Evolutionary conservation across 2,888 invertebrate genomes (phyloP), one percentile per base, ranked within the genome.

Genomic region (Troides aeacus): DNA sequence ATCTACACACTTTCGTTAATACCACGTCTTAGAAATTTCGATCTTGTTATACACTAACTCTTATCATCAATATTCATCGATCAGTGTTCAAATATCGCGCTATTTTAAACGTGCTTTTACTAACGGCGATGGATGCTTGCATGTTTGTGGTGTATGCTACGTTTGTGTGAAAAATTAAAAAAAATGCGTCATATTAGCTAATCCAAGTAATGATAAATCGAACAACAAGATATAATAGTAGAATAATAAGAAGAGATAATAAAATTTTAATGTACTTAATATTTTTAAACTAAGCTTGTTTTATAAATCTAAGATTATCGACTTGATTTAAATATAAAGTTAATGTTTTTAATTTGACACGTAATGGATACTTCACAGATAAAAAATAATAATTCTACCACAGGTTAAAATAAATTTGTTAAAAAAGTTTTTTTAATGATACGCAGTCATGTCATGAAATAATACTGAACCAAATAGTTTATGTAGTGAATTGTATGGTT

Each of bases 101-200:
- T 66, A 39, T 62, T 50, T 62, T 65, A 59, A 62, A 66, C 69
- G 39, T 70, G 65, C 66, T 65, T 69, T 69, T 58, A 58, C n/a
- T 65, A 61, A 61, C 58, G 62, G 59, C 62, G 58, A 66, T 66
- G 69, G 62, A 66, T 66, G 59, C 65, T 70, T 70, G 69, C 69
- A 70, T 70, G 69, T 67, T 30, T 69, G 62, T 66, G n/a, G 46
- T 57, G 69, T 70, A 66, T 70, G 69, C 46, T 50, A 66, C 12
- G 36, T 70, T n/a, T 69, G 62, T 65, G 66, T 62, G 62, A 70
- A 65, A 62, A 64, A 12, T 62, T 63, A 17, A 42, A 62, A 42
- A 62, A 53, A 60, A 56, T 18, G 8, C 53, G 53, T n/a, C 15
- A 46, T 46, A 15, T 46, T 46, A 15, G 17, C 15, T 46, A 46